Evolutionary conservation across 2,888 invertebrate species (phyloP), one percentile per base, ranked within the genome.

Genomic region (Trissonchulus sp.): DNA sequence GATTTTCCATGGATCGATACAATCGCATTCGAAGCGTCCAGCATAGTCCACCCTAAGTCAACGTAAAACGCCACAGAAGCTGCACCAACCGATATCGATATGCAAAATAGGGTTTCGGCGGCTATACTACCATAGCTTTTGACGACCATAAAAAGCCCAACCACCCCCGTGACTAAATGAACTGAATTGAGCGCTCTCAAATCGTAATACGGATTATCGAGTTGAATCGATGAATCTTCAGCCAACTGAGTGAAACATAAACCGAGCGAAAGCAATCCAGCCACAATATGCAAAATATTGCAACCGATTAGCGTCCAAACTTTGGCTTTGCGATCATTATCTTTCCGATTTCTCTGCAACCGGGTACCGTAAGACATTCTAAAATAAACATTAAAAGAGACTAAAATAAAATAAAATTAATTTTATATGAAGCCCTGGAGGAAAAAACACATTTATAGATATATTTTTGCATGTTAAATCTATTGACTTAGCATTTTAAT

Each of bases 41-140:
- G 28, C 28, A 69, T 33, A 15, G 71, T 69, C 2, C n/a, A 28
- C 23, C 35, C 34, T 35, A 37, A 36, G n/a, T 72, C 73, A 23
- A 81, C 82, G 69, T 83, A 83, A 77, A 83, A 83, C 28, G 81
- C 80, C 2, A 81, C 80, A 0, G 82, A 81, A 31, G 80, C 78
- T 23, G 82, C 78, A 35, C 81, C 81, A 37, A 84, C 77, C 23
- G 79, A 80, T 18, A 82, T 76, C 1, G 81, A 81, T 0, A 83
- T 79, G 23, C 78, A 77, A 76, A 83, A 83, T 0, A 84, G 76
- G 0, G 81, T 78, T 75, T 83, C 83, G 3, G 82, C 81, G 2
- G 83, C 81, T 68, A 84, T 82, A 38, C 80, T 80, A n/a, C 84
- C 84, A 72, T 81, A 81, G 63, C 81, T 82, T n/a, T 79, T 78